Percentiles rank a stretch among this genome's conserved stretches.
phyloP scores from a whole-genome alignment of 2,888 invertebrate genomes.

The Lymantria dispar region DNA sequence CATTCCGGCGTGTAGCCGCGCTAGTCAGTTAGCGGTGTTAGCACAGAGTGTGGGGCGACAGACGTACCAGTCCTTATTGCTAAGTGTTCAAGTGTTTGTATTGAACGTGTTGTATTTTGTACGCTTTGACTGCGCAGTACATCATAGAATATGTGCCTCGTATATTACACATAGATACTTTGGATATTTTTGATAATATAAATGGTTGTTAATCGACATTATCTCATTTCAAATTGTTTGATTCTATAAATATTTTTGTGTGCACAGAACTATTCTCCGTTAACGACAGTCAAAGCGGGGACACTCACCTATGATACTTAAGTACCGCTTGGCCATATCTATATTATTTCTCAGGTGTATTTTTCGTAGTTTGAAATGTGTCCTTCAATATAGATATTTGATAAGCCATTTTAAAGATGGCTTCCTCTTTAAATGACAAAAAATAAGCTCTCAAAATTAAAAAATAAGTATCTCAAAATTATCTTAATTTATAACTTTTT shows the following conservation, averaged over 20 bases:
- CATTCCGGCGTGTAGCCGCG: background rate
- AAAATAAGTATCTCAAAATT: no score
- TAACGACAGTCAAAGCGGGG: background rate
- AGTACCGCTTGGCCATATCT: conserved; percentile 5
- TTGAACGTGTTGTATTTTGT: conserved; percentile 7
- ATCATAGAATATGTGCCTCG: conserved; percentile 11
- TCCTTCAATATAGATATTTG: no score
- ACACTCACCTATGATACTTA: conserved; percentile 1
- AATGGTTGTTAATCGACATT: conserved; percentile 10
- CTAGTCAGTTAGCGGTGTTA: background rate
- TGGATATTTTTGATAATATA: conserved; percentile 16
- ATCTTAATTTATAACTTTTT: no score
- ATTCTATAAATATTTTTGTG: conserved; percentile 9
- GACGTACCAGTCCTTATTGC: background rate
- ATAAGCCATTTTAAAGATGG: no score
- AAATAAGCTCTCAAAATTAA: no score
- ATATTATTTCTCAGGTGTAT: background rate
- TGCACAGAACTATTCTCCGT: conserved; percentile 7
- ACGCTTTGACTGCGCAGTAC: conserved; percentile 9
- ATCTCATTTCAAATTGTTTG: conserved; percentile 13
- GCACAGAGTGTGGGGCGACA: background rate
- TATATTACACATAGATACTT: conserved; percentile 9
- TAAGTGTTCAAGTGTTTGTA: conserved; percentile 6
- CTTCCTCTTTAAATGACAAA: no score
- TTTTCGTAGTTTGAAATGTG: no score